These are phyloP conservation scores for Nipponia nippon DNA, from an alignment of 2,113 vertebrate genomes.

Conservation along the genomic window DNA sequence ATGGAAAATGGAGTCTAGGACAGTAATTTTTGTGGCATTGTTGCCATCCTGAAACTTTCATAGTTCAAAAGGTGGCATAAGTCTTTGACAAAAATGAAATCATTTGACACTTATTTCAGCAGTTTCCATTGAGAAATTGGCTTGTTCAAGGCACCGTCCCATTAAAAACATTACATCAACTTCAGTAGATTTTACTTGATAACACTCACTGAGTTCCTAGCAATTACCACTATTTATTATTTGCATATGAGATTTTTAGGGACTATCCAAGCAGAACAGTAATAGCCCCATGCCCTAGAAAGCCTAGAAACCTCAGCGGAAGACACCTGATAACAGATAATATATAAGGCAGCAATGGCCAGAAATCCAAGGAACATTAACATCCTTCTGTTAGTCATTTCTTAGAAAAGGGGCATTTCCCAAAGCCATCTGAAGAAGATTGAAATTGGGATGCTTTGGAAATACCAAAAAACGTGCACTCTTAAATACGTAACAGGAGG, in stretches of 20 bases:
- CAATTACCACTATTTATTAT: not conserved
- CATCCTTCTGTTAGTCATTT: not conserved
- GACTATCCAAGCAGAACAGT: slow-evolving; percentile 19
- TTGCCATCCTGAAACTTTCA: not conserved
- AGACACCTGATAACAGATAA: not conserved
- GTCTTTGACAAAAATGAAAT: slow-evolving; percentile 16
- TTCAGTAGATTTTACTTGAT: not conserved
- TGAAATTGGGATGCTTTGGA: not conserved
- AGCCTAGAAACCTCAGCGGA: not conserved
- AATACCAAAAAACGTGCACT: not conserved
- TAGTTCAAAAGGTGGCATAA: slow-evolving; percentile 22
- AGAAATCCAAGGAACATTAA: not conserved
- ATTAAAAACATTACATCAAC: slow-evolving; percentile 5
- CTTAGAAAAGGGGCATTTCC: not conserved
- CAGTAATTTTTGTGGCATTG: not conserved
- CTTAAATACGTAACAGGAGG: not conserved
- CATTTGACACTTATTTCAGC: slow-evolving; percentile 34
- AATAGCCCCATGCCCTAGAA: not conserved
- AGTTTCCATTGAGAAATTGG: slow-evolving; percentile 34
- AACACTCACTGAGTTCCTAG: not conserved
- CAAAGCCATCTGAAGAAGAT: not conserved
- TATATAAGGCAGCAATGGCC: not conserved
- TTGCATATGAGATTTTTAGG: slow-evolving; percentile 33
- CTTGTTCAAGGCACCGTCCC: not conserved
- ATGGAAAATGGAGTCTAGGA: slow-evolving; percentile 40